Evolutionary conservation across 1,140 invertebrate genomes (phyloP).

Genomic region (Calephelis virginiensis): DNA sequence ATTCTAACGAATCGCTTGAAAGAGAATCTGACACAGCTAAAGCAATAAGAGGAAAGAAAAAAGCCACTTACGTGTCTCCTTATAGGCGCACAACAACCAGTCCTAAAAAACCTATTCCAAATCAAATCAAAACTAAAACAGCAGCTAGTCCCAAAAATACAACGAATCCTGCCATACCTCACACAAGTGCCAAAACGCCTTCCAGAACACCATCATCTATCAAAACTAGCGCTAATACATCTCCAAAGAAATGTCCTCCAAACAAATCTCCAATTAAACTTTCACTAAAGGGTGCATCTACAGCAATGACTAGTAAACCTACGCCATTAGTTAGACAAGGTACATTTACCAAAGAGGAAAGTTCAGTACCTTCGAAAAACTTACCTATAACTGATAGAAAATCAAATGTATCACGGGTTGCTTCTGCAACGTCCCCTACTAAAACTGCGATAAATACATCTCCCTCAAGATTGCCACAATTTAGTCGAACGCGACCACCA

Average conservation of each 20-base stretch:
- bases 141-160: conserved; percentile 42
- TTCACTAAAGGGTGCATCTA: conserved; percentile 43
- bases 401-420: conserved; percentile 45
- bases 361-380: conserved; percentile 66
- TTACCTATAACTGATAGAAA: conserved; percentile 72
- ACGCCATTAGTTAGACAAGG: conserved; percentile 86
- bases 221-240: conserved; percentile 46
- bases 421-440: conserved; percentile 52
- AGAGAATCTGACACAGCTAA: conserved; percentile 78
- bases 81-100: conserved; percentile 68
- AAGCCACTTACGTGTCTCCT: conserved; percentile 83
- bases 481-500: conserved; percentile 52
- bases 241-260: conserved; percentile 55
- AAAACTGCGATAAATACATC: conserved; percentile 61
- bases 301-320: conserved; percentile 47
- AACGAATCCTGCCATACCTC: conserved; percentile 40
- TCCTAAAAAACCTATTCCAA: conserved; percentile 45
- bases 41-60: conserved; percentile 87
- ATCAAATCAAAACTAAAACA: conserved; percentile 38
- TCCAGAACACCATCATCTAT: conserved; percentile 42
- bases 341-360: conserved; percentile 92
- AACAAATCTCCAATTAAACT: conserved; percentile 52
- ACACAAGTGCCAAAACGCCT: conserved; percentile 47
- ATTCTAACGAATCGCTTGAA: conserved; percentile 64
- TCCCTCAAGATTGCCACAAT: conserved; percentile 71